A percentile compares a stretch with the other conserved stretches of the same genome.
These are phyloP conservation scores for Lepidotrigona ventralis DNA, from an alignment of 1,140 invertebrate genomes.

Conservation along the genomic window DNA sequence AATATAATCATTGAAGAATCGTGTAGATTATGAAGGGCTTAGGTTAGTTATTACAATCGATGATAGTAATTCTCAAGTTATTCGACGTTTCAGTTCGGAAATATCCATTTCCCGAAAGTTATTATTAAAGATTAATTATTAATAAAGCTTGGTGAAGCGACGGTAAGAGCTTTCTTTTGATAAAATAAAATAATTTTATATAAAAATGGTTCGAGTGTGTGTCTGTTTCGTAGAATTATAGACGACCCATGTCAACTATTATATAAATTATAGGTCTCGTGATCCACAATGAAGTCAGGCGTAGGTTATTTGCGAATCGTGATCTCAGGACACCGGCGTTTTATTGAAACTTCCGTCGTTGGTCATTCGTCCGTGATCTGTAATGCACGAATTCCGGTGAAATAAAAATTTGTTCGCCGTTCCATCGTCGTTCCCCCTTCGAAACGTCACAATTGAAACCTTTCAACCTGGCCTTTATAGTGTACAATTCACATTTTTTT, in stretches of 20 bases:
- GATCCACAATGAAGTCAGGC: not conserved
- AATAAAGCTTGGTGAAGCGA: too few species aligned
- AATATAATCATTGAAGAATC: not conserved
- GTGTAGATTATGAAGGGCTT: not conserved
- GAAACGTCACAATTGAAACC: not conserved
- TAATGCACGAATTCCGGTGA: constrained; percentile 1
- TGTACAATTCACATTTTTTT: too few species aligned
- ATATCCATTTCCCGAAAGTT: not conserved
- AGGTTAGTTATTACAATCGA: not conserved
- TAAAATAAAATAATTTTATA: too few species aligned
- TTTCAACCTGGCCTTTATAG: not conserved
- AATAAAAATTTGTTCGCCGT: not conserved
- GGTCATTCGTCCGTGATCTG: not conserved
- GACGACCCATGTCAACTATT: not conserved
- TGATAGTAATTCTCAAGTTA: not conserved
- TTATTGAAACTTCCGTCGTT: constrained; percentile 18
- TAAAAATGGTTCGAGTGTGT: too few species aligned
- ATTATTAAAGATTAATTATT: not conserved
- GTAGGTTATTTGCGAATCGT: constrained; percentile 17
- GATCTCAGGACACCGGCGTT: constrained; percentile 17
- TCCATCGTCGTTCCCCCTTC: not conserved
- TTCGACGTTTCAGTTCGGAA: not conserved
- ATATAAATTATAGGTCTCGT: not conserved
- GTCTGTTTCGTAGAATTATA: constrained; percentile 1
- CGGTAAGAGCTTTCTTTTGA: too few species aligned